Evolutionary conservation across 2,113 vertebrate species (phyloP), one percentile per base, ranked within the genome.

Genomic region (Oryzias curvinotus): DNA sequence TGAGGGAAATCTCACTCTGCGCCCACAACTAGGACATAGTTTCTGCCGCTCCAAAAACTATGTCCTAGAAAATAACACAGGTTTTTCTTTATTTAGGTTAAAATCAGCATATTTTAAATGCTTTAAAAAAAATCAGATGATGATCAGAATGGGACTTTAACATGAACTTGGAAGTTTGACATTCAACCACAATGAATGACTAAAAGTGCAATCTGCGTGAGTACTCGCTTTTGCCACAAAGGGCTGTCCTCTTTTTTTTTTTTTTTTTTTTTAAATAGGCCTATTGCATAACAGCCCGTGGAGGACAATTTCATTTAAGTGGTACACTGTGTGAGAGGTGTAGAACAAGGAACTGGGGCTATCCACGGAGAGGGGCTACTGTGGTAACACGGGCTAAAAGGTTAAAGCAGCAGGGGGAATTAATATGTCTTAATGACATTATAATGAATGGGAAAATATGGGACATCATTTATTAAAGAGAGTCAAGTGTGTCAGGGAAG

Each of bases 401-500:
- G 88, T 91, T 89, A 89, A 90, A 88, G 73, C 86, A 83, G 89
- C 80, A 62, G 82, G 86, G 87, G 85, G 87, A 89, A 88, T 92
- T 87, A 89, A 90, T 90, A 87, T 73, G 78, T 87, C 90, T 89
- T 90, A 92, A 92, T 91, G 89, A 91, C 89, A 91, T 89, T 88
- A 89, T 91, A 92, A 92, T 91, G 86, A 92, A 91, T 89, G 90
- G 75, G 86, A 85, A 90, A 91, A 91, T 88, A 88, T 80, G 83
- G 87, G 78, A 84, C 79, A 90, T 90, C 87, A 86, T 91, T 91
- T 89, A 90, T 92, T 92, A 90, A 90, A 90, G 50, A 23, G 88
- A 91, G 88, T 91, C 88, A 91, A 91, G 89, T 87, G 88, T 89
- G 88, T 91, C 85, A 90, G 77, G 74, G 75, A 84, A 89, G 87